phyloP scores from a whole-genome alignment of 2,113 vertebrate genomes.

The Loxodonta africana region DNA sequence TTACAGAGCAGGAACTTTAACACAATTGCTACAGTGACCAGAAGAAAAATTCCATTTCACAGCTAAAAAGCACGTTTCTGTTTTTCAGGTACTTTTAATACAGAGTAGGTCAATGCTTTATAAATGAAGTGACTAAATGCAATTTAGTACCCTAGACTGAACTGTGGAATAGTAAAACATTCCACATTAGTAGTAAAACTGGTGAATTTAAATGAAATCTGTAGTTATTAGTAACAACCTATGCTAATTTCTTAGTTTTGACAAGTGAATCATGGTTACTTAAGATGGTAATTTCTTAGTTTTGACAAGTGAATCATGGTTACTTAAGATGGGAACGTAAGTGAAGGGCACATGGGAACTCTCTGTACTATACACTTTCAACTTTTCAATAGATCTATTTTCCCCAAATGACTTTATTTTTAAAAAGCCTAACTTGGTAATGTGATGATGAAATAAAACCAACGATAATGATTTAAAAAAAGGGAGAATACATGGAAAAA shows the following conservation, averaged over 20 bases:
- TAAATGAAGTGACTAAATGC: neutral
- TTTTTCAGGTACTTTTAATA: neutral
- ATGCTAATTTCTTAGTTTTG: neutral
- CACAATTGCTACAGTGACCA: neutral
- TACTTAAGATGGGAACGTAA: neutral
- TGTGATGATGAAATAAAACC: neutral
- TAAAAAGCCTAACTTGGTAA: neutral
- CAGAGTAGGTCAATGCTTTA: neutral
- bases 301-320: neutral
- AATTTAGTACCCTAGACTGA: neutral
- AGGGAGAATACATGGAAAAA: slow-evolving; percentile 6
- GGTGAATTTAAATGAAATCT: neutral
- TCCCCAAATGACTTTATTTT: neutral
- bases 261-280: neutral
- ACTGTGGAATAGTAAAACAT: neutral
- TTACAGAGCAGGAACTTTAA: neutral
- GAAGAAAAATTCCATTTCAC: neutral
- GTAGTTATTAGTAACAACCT: neutral
- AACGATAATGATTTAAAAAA: neutral
- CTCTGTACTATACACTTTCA: neutral
- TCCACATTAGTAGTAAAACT: neutral
- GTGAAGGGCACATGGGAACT: neutral
- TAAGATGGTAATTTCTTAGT: neutral
- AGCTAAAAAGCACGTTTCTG: slow-evolving; percentile 16
- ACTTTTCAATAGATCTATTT: slow-evolving; percentile 12